These are phyloP conservation scores for Pachyramphus minor DNA, from an alignment of 2,113 vertebrate species.

Conservation along the genomic window DNA sequence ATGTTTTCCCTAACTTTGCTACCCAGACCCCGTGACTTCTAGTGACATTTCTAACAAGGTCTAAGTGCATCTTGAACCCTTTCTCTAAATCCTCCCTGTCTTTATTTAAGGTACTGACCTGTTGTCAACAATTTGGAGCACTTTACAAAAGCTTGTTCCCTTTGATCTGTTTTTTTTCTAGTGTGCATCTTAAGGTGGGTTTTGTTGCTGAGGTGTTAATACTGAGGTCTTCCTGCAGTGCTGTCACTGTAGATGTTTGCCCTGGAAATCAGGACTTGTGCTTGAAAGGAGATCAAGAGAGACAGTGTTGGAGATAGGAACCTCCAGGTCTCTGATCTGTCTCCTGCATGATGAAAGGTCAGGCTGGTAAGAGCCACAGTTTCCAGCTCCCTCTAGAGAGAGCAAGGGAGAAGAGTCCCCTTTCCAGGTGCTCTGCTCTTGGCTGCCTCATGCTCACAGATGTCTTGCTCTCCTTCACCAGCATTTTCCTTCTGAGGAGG, in stretches of 20 bases:
- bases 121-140: not conserved
- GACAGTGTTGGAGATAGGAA: not conserved
- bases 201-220: not conserved
- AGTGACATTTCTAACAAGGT: not conserved
- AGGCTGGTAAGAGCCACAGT: not conserved
- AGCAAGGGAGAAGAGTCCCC: not conserved
- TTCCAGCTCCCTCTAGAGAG: constrained; percentile 24
- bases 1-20: not conserved
- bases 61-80: not conserved
- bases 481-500: not conserved
- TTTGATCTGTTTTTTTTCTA: not conserved
- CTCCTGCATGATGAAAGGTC: not conserved
- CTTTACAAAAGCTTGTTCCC: not conserved
- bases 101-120: not conserved
- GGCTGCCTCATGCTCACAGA: not conserved
- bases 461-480: not conserved
- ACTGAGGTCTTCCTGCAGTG: not conserved
- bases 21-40: not conserved
- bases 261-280: not conserved
- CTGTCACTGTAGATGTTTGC: not conserved
- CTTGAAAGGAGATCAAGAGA: not conserved
- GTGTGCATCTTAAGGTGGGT: not conserved
- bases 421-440: not conserved
- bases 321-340: not conserved
- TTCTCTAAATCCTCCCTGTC: not conserved